Percentiles rank a stretch among this genome's conserved stretches.
Evolutionary conservation across 2,113 vertebrate species (phyloP).

Genomic region (Bucco capensis): DNA sequence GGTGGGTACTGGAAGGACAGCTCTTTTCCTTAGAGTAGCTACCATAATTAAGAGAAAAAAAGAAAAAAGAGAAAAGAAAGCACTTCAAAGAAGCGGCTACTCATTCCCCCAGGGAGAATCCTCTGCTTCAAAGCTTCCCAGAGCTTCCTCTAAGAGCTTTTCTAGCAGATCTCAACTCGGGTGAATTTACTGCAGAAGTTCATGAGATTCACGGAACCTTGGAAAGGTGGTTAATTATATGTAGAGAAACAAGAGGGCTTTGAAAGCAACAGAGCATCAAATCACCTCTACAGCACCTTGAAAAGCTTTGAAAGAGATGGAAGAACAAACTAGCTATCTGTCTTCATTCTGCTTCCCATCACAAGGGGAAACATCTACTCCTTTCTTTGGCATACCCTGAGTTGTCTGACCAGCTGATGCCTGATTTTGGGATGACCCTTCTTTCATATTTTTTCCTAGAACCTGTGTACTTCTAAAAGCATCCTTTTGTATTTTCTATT

Average conservation of each 20-base stretch:
- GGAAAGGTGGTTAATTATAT: neutral
- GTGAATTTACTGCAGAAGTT: no score
- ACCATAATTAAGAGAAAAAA: no score
- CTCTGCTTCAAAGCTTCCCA: no score
- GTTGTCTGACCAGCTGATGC: neutral
- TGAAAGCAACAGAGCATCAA: neutral
- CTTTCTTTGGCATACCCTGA: accelerated
- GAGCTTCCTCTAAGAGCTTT: no score
- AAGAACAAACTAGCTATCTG: neutral
- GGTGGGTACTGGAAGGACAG: no score
- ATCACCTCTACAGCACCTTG: neutral
- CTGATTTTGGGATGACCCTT: neutral
- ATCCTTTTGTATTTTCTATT: neutral
- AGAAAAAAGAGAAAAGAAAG: no score
- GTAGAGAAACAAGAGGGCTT: neutral
- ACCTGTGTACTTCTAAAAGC: neutral
- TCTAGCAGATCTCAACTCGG: no score
- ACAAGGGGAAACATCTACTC: neutral
- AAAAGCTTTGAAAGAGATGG: neutral
- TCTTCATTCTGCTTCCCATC: neutral
- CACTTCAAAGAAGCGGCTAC: no score
- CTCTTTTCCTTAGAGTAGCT: no score
- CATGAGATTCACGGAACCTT: neutral
- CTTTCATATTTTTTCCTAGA: neutral
- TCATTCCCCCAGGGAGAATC: no score